Percentiles rank a stretch among this genome's conserved stretches.
Evolutionary conservation across 2,113 vertebrate genomes (phyloP).

Genomic region (Craseonycteris thonglongyai): DNA sequence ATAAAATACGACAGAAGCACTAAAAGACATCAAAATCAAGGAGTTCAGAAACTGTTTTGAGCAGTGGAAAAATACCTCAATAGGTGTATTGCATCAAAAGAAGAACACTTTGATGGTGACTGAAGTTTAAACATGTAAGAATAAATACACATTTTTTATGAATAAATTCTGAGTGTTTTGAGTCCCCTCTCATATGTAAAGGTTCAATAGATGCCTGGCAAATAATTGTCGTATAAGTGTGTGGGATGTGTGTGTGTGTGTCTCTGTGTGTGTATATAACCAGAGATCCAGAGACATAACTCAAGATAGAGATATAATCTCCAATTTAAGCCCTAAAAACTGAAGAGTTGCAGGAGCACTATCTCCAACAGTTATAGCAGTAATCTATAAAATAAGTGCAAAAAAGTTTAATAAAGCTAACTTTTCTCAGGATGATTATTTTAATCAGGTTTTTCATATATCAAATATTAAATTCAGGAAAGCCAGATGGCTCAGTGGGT

Average conservation of each 20-base stretch:
- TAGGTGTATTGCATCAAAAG: too few species aligned
- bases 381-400: background rate
- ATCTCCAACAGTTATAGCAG: background rate
- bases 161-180: too few species aligned
- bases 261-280: accelerated
- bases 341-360: background rate
- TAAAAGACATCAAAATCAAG: too few species aligned
- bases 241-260: background rate
- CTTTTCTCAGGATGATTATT: background rate
- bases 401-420: background rate
- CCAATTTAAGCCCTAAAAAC: background rate
- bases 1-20: too few species aligned
- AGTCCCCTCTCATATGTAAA: background rate
- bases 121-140: too few species aligned
- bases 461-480: background rate
- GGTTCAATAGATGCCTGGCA: background rate
- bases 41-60: too few species aligned
- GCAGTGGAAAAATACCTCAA: too few species aligned
- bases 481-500: too few species aligned
- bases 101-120: too few species aligned
- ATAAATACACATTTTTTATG: too few species aligned
- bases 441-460: background rate
- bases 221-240: background rate
- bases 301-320: background rate
- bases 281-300: background rate